Conservation (phyloP, 2,113 vertebrate genomes). For the Sula dactylatra region DNA sequence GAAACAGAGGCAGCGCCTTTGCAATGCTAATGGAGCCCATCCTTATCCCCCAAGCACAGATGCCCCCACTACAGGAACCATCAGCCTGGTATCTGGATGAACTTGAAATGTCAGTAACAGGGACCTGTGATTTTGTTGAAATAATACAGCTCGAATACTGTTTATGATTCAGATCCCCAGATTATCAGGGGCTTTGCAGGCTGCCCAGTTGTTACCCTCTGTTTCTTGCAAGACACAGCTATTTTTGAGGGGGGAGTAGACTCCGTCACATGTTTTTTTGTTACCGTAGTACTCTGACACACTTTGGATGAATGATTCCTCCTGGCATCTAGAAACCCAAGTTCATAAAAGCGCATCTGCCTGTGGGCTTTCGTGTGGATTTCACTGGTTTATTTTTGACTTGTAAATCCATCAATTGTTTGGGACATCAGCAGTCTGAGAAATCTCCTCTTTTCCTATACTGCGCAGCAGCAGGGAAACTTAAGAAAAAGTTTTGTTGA, state of each 20-base stretch:
- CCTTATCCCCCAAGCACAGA: fast-evolving
- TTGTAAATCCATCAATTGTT: not conserved
- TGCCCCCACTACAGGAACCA: not conserved
- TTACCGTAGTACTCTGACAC: not conserved
- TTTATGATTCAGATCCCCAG: not conserved
- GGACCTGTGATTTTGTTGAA: not conserved
- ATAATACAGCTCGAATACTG: not conserved
- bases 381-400: slow-evolving; percentile 14
- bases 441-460: not conserved
- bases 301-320: not conserved
- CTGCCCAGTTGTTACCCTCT: not conserved
- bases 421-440: not conserved
- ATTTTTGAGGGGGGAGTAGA: not conserved
- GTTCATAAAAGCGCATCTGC: slow-evolving; percentile 12
- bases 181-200: not conserved
- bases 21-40: not conserved
- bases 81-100: not conserved
- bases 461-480: not conserved
- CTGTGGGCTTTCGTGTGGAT: not conserved
- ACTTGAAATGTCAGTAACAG: not conserved
- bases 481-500: not conserved
- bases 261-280: not conserved
- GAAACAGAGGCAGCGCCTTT: fast-evolving
- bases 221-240: not conserved
- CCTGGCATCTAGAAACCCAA: not conserved